Percentiles rank a stretch among this genome's conserved stretches.
These are phyloP conservation scores for Myiozetetes cayanensis DNA, from an alignment of 2,113 vertebrate genomes.

Conservation along the genomic window DNA sequence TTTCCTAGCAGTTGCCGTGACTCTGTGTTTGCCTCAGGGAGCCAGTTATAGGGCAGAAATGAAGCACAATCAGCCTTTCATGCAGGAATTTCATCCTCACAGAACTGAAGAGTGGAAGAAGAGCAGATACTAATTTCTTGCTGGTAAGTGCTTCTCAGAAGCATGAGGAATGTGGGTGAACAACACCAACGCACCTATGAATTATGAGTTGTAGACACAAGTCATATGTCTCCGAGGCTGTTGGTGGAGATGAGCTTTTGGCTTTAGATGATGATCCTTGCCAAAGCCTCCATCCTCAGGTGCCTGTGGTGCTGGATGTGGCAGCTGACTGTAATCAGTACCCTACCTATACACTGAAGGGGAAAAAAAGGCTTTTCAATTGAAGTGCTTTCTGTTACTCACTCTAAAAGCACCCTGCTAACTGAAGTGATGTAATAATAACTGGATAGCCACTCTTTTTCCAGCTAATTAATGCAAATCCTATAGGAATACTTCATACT, in stretches of 20 bases:
- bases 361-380: not conserved
- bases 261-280: not conserved
- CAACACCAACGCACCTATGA: fast-evolving
- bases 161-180: not conserved
- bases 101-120: not conserved
- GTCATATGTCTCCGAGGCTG: not conserved
- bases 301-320: not conserved
- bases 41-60: conserved; percentile 29
- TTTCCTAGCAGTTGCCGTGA: not conserved
- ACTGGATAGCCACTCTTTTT: not conserved
- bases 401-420: not conserved
- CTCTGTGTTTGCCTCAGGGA: conserved; percentile 2
- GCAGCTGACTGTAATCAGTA: not conserved
- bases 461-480: not conserved
- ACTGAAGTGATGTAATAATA: not conserved
- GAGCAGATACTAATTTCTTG: not conserved
- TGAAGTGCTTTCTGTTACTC: not conserved
- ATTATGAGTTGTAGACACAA: not conserved
- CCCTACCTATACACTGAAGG: not conserved
- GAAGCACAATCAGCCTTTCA: not conserved
- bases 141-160: not conserved
- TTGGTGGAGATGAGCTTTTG: not conserved
- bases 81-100: not conserved
- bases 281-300: not conserved
- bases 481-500: not conserved